phyloP scores from a whole-genome alignment of 2,113 vertebrate species.

The Todiramphus chloris region DNA sequence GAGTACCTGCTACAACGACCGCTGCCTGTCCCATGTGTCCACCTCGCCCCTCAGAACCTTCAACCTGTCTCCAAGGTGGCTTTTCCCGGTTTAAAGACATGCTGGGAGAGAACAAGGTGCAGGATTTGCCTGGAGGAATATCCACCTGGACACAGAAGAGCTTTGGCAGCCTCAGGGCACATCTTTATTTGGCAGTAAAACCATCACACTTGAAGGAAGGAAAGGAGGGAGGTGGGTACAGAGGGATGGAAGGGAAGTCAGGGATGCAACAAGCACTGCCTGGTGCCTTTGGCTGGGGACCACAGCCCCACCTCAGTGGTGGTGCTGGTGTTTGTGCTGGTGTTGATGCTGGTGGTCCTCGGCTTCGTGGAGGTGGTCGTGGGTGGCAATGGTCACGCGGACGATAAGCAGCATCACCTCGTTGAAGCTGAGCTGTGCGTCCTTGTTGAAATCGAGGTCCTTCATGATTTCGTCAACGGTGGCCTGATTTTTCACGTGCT shows the following conservation, averaged over 20 bases:
- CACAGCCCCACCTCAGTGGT: not conserved
- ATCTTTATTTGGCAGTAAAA: slow-evolving; percentile 37
- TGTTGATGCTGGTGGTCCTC: not conserved
- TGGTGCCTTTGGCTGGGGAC: not conserved
- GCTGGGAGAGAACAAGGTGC: rapidly evolving
- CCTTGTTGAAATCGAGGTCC: slow-evolving; percentile 59
- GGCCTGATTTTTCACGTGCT: slow-evolving; percentile 42
- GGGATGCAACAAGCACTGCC: rapidly evolving
- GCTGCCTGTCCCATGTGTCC: not conserved
- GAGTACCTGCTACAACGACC: not conserved
- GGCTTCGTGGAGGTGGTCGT: not conserved
- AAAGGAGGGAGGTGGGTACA: not conserved
- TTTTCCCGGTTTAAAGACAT: rapidly evolving
- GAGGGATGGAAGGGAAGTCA: not conserved
- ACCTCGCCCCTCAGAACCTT: rapidly evolving
- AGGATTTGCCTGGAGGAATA: not conserved
- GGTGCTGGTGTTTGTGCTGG: not conserved
- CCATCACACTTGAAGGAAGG: rapidly evolving
- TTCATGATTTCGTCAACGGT: slow-evolving; percentile 48
- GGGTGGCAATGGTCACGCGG: not conserved
- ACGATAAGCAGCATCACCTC: slow-evolving; percentile 39
- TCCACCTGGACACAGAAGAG: not conserved
- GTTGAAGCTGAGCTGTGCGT: slow-evolving; percentile 58
- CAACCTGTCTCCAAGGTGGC: not conserved
- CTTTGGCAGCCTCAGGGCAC: not conserved